Conservation (phyloP, 1,140 invertebrate species). For the Micrasema longulum region DNA sequence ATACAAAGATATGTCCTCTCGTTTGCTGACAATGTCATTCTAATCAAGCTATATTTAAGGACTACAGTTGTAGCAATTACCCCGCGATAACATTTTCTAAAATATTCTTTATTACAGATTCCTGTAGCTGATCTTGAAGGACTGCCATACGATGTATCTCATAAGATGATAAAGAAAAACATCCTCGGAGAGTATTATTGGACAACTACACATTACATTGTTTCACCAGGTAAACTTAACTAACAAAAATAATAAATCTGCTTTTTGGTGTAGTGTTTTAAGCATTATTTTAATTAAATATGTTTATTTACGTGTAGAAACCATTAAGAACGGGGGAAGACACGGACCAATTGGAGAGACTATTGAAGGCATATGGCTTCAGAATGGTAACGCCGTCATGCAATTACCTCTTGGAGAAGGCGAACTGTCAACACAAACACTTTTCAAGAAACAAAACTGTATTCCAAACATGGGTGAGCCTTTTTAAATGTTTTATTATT, state of each 20-base stretch:
- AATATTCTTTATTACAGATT: constrained; percentile 54
- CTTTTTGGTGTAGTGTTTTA: too few relatives aligned
- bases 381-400: constrained; percentile 59
- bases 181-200: constrained; percentile 61
- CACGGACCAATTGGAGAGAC: constrained; percentile 61
- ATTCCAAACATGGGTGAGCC: constrained; percentile 63
- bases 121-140: constrained; percentile 60
- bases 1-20: too few relatives aligned
- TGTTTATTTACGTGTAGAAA: constrained; percentile 55
- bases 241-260: too few relatives aligned
- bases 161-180: constrained; percentile 61
- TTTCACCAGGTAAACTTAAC: constrained; percentile 59
- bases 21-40: too few relatives aligned
- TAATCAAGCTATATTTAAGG: too few relatives aligned
- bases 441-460: constrained; percentile 64
- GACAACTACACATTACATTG: constrained; percentile 62
- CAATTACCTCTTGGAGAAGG: constrained; percentile 60
- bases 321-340: constrained; percentile 61
- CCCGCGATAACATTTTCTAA: too few relatives aligned
- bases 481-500: too few relatives aligned
- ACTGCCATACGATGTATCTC: constrained; percentile 57
- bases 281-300: too few relatives aligned
- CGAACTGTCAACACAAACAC: constrained; percentile 58
- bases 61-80: too few relatives aligned
- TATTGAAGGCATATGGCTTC: constrained; percentile 62